phyloP scores from a whole-genome alignment of 2,113 vertebrate species.

The Thymallus thymallus region DNA sequence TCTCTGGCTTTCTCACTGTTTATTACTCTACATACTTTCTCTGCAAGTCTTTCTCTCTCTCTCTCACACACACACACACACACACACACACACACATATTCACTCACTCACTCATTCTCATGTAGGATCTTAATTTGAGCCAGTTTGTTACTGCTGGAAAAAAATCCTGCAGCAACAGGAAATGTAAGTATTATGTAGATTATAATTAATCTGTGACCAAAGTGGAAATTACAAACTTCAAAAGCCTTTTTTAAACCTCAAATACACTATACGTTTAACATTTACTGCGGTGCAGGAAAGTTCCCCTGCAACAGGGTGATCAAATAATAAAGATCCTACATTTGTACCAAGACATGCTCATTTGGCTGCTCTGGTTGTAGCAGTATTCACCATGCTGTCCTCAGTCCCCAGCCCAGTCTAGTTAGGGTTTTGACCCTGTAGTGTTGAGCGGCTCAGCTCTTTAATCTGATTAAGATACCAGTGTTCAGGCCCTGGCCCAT shows the following conservation, averaged over 20 bases:
- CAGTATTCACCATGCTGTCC: background rate
- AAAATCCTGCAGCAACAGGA: too few relatives aligned
- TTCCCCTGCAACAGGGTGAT: too few relatives aligned
- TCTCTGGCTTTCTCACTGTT: slow-evolving; percentile 5
- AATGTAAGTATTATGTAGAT: too few relatives aligned
- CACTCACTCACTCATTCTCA: background rate
- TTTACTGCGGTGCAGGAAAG: too few relatives aligned
- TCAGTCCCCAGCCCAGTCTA: background rate
- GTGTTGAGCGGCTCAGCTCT: slow-evolving; percentile 3
- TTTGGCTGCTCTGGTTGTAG: background rate
- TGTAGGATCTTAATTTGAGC: background rate
- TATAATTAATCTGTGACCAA: too few relatives aligned
- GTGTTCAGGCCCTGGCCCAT: background rate
- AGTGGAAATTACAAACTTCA: too few relatives aligned
- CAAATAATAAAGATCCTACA: too few relatives aligned
- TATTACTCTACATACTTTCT: background rate
- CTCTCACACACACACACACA: background rate
- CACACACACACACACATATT: background rate
- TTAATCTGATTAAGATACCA: slow-evolving; percentile 19
- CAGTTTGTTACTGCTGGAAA: too few relatives aligned
- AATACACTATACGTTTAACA: too few relatives aligned
- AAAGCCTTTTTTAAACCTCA: too few relatives aligned
- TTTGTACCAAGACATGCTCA: background rate
- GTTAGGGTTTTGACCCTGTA: background rate
- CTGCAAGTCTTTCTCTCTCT: background rate